Evolutionary conservation across 2,888 invertebrate species (phyloP).

Genomic region (Aproaerema taeniolella): DNA sequence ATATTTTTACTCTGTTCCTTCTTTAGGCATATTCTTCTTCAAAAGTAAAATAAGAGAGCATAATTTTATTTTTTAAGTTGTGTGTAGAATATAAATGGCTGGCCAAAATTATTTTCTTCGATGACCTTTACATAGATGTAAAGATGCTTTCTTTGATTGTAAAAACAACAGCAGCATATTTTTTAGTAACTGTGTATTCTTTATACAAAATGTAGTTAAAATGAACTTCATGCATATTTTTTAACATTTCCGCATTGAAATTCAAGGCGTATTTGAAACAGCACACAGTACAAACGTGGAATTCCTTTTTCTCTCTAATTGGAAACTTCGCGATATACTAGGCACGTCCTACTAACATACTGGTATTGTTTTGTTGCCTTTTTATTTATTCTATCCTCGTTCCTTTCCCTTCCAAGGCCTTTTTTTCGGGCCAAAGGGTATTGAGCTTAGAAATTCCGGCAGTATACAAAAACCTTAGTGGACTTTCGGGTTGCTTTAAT

Average conservation of each 20-base stretch:
- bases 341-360: slow-evolving; percentile 26
- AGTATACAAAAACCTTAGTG: slow-evolving; percentile 10
- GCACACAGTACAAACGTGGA: neutral
- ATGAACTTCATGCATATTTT: neutral
- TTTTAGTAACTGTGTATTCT: no score
- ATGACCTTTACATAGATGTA: no score
- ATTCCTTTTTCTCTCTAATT: slow-evolving; percentile 6
- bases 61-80: no score
- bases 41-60: no score
- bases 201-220: neutral
- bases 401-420: slow-evolving; percentile 26
- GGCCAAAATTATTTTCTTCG: no score
- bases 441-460: slow-evolving; percentile 7
- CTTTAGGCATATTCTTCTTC: no score
- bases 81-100: no score
- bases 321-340: slow-evolving; percentile 8
- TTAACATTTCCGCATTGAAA: neutral
- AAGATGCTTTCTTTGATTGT: no score
- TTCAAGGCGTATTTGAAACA: neutral
- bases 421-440: slow-evolving; percentile 28
- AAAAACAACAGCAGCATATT: no score
- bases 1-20: no score
- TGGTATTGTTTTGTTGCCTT: slow-evolving; percentile 38
- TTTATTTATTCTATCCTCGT: slow-evolving; percentile 51
- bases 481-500: neutral